Evolutionary conservation across 2,113 vertebrate genomes (phyloP), one percentile per base, ranked within the genome.

Genomic region (Callipepla californica): DNA sequence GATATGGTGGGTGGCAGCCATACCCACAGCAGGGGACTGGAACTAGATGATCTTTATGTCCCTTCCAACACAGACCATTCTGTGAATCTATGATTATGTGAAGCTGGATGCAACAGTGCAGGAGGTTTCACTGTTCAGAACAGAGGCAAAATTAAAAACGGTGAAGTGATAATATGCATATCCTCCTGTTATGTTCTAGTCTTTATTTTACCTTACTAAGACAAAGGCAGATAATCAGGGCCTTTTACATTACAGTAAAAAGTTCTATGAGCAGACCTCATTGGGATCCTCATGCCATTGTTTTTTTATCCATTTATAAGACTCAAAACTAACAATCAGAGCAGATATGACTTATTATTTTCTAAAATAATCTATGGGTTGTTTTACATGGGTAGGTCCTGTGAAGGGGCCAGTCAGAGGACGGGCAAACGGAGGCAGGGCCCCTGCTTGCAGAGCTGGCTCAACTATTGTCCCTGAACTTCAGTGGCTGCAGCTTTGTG

Each of bases 341-440:
- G 26, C 32, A 86, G 47, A 44, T 42, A 57, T 12, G 81, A 66
- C 16, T 28, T 12, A 38, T 6, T 48, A 11, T 32, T 72, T 66
- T 72, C 36, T 30, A 25, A 51, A 34, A 44, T 50, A 36, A 36
- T 48, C 25, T 25, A 20, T 21, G 25, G 12, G 23, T 36, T 72
- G 28, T 17, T 84, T 67, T 25, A 14, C 38, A 23, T 62, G 50
- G 58, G 59, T 50, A 48, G 26, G 34, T 30, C 38, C 16, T 61
- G 18, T n/a, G 42, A 57, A 0, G 1, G 28, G n/a, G 36, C 11
- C 51, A 34, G 20, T 9, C 19, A n/a, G 34, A 58, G 28, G 0
- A 4, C 23, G 32, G 58, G 36, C 1, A 1, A 61, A 36, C 1
- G 40, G 4, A 30, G 15, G 30, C 51, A 25, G 20, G 62, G 34